A percentile compares a stretch with the other conserved stretches of the same genome.
phyloP scores from a whole-genome alignment of 2,797 vertebrate genomes.

The Chelmon rostratus region DNA sequence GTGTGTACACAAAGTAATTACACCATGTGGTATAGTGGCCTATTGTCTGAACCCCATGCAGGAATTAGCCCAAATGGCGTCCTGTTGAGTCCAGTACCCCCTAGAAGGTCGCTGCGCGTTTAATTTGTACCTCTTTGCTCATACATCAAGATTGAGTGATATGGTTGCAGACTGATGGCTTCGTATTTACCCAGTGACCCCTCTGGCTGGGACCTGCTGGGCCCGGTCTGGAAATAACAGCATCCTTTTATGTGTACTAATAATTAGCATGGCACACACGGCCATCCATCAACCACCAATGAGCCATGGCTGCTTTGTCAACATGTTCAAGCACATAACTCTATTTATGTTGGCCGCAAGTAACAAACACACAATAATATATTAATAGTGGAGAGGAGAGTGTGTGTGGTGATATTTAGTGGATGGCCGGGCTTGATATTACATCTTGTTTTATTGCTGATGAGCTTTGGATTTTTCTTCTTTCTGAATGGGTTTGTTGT shows the following conservation, averaged over 20 bases:
- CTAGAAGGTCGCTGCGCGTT: slow-evolving; percentile 81
- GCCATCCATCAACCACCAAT: slow-evolving; percentile 86
- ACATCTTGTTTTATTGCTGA: slow-evolving; percentile 34
- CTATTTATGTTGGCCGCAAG: slow-evolving; percentile 83
- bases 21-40: slow-evolving; percentile 84
- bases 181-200: slow-evolving; percentile 84
- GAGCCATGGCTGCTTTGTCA: slow-evolving; percentile 83
- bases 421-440: slow-evolving; percentile 20
- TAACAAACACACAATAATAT: slow-evolving; percentile 79
- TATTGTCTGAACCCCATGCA: slow-evolving; percentile 85
- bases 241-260: slow-evolving; percentile 88
- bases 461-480: slow-evolving; percentile 32
- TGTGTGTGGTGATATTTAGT: slow-evolving; percentile 23
- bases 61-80: slow-evolving; percentile 86
- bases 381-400: slow-evolving; percentile 54
- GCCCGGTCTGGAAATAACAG: slow-evolving; percentile 83
- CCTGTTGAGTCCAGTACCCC: slow-evolving; percentile 83
- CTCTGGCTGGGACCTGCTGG: slow-evolving; percentile 77
- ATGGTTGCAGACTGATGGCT: slow-evolving; percentile 85
- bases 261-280: slow-evolving; percentile 85
- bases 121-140: slow-evolving; percentile 88
- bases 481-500: slow-evolving; percentile 18
- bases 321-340: slow-evolving; percentile 82
- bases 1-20: slow-evolving; percentile 88
- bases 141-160: slow-evolving; percentile 91